These are phyloP conservation scores for Sebastes nivosus DNA, from an alignment of 2,797 vertebrate genomes.

Conservation along the genomic window DNA sequence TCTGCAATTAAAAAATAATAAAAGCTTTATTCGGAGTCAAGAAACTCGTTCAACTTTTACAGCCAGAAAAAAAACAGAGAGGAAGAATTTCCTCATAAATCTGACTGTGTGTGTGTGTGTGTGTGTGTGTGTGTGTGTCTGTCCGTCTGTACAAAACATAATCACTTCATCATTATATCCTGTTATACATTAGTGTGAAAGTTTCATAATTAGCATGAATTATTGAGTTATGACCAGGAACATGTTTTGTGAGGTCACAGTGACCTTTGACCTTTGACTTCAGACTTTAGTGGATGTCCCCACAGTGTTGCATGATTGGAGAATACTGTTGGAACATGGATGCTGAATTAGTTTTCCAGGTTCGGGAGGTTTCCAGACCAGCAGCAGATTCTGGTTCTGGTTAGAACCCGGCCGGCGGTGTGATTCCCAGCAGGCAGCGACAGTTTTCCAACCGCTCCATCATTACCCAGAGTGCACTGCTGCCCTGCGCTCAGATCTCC, in stretches of 20 bases:
- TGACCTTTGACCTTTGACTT: too few species aligned
- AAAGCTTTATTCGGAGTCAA: background rate
- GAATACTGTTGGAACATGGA: too few species aligned
- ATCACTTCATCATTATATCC: too few species aligned
- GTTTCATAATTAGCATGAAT: too few species aligned
- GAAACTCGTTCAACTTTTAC: constrained; percentile 39
- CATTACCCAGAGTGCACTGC: constrained; percentile 51
- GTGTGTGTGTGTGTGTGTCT: too few species aligned
- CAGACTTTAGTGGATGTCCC: too few species aligned
- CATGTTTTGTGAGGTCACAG: too few species aligned
- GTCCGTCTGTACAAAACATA: too few species aligned
- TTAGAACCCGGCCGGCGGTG: background rate
- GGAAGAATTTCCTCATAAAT: constrained; percentile 48
- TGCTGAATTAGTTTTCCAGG: too few species aligned
- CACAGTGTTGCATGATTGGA: too few species aligned
- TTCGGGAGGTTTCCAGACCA: background rate
- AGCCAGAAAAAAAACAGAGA: constrained; percentile 36
- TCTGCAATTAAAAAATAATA: constrained; percentile 23
- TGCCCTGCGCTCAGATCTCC: background rate
- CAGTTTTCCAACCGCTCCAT: constrained; percentile 25
- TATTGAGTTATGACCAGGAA: too few species aligned
- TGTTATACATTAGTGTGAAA: too few species aligned
- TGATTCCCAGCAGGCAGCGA: background rate
- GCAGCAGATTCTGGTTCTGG: background rate
- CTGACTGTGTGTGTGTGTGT: background rate